These are phyloP conservation scores for Planiliza haematocheilus DNA, from an alignment of 2,113 vertebrate species.

Conservation along the genomic window DNA sequence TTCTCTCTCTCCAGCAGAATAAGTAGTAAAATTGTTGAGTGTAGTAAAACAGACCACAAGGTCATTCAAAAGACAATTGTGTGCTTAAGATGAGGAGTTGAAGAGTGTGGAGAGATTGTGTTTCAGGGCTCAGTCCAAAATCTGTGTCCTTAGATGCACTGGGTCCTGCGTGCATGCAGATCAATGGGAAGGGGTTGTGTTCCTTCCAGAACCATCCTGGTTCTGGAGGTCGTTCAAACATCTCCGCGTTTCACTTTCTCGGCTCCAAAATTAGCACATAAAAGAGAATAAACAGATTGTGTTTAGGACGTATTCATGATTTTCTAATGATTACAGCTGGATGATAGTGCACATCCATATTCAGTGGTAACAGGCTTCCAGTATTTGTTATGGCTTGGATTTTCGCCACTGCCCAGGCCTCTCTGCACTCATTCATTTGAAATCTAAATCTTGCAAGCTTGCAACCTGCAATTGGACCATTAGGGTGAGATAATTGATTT, in stretches of 20 bases:
- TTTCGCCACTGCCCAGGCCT: slow-evolving; percentile 21
- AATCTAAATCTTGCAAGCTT: slow-evolving; percentile 71
- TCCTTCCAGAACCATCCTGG: slow-evolving; percentile 65
- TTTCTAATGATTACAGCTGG: slow-evolving; percentile 19
- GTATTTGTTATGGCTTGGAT: slow-evolving; percentile 53
- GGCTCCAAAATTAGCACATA: slow-evolving; percentile 45
- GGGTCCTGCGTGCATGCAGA: slow-evolving; percentile 58
- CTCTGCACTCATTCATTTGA: slow-evolving; percentile 61
- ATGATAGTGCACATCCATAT: slow-evolving; percentile 15
- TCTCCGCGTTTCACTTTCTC: slow-evolving; percentile 33
- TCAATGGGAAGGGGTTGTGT: slow-evolving; percentile 65
- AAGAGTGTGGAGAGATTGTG: slow-evolving; percentile 78
- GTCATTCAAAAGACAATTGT: slow-evolving; percentile 85
- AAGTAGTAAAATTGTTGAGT: slow-evolving; percentile 75
- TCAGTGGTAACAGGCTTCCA: slow-evolving; percentile 31
- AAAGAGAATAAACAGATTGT: slow-evolving; percentile 22
- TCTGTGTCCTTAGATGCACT: slow-evolving; percentile 82
- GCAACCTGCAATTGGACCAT: slow-evolving; percentile 71
- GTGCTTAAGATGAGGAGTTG: slow-evolving; percentile 78
- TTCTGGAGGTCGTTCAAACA: slow-evolving; percentile 66
- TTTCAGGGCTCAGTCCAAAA: slow-evolving; percentile 79
- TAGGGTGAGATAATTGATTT: slow-evolving; percentile 78
- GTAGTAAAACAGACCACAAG: slow-evolving; percentile 81
- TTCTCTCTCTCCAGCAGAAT: slow-evolving; percentile 72
- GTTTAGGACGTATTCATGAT: no score